These are phyloP conservation scores for Drosophila pallidifrons DNA, from an alignment of 1,140 invertebrate species.

Conservation along the genomic window DNA sequence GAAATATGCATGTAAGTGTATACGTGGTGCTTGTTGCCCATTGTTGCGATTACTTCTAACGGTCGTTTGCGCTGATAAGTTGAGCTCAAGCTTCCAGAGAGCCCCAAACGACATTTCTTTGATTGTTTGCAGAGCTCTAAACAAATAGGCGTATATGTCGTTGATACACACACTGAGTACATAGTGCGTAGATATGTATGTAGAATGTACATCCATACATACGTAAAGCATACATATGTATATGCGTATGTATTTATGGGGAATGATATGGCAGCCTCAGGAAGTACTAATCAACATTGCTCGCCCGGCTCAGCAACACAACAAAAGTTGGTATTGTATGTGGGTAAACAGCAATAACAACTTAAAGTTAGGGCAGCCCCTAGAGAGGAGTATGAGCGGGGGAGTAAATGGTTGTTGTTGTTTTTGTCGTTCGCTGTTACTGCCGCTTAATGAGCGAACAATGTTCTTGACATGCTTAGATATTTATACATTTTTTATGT, in stretches of 20 bases:
- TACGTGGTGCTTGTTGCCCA: neutral
- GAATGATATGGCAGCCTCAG: slow-evolving; percentile 75
- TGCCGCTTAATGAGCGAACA: slow-evolving; percentile 73
- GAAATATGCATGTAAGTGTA: neutral
- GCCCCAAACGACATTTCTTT: slow-evolving; percentile 46
- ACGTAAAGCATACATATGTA: neutral
- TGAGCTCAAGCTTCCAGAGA: slow-evolving; percentile 35
- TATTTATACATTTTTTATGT: slow-evolving; percentile 61
- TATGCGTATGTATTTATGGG: slow-evolving; percentile 20
- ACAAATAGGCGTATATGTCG: slow-evolving; percentile 46
- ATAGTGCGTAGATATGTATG: slow-evolving; percentile 26
- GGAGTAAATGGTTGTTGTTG: slow-evolving; percentile 15
- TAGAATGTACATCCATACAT: neutral
- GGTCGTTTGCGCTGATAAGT: slow-evolving; percentile 55
- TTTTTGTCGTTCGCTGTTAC: slow-evolving; percentile 23
- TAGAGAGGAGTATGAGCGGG: neutral
- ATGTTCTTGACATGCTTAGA: slow-evolving; percentile 82
- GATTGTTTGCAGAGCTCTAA: slow-evolving; percentile 62
- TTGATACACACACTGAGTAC: slow-evolving; percentile 13
- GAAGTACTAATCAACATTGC: slow-evolving; percentile 79
- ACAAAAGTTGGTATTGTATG: slow-evolving; percentile 72
- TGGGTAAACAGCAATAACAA: slow-evolving; percentile 41
- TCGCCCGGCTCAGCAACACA: slow-evolving; percentile 42
- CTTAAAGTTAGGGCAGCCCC: slow-evolving; percentile 18
- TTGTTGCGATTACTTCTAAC: slow-evolving; percentile 39